A percentile compares a stretch with the other conserved stretches of the same genome.
These are phyloP conservation scores for Phytoseiulus persimilis DNA, from an alignment of 2,888 invertebrate genomes.

Conservation along the genomic window DNA sequence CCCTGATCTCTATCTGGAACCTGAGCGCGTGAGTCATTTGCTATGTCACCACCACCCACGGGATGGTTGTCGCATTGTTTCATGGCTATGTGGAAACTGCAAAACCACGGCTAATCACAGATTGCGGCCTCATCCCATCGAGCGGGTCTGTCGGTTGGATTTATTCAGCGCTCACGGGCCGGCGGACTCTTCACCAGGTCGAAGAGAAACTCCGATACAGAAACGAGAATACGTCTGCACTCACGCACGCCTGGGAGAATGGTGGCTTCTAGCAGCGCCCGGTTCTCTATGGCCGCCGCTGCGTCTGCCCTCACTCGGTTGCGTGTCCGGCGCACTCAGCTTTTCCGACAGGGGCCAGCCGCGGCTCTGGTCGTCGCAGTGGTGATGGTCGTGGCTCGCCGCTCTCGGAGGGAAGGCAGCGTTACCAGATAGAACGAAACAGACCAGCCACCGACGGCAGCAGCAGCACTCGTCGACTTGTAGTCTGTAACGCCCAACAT, in stretches of 20 bases:
- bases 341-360: background rate
- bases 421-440: background rate
- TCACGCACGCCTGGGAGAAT: background rate
- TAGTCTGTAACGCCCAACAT: background rate
- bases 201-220: too few relatives aligned
- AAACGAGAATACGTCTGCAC: background rate
- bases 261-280: background rate
- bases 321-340: background rate
- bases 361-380: background rate
- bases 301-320: background rate
- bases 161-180: too few relatives aligned
- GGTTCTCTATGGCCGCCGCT: background rate
- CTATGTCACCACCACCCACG: too few relatives aligned
- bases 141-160: too few relatives aligned
- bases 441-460: background rate
- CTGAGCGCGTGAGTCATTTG: too few relatives aligned
- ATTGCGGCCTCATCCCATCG: too few relatives aligned
- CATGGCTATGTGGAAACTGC: too few relatives aligned
- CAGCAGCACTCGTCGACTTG: background rate
- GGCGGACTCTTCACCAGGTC: too few relatives aligned
- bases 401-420: constrained; percentile 5
- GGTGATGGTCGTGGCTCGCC: background rate
- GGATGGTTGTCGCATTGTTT: too few relatives aligned
- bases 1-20: too few relatives aligned
- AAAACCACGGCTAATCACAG: too few relatives aligned